These are phyloP conservation scores for Chaetodon trifasciatus DNA, from an alignment of 2,797 vertebrate genomes.

Conservation along the genomic window DNA sequence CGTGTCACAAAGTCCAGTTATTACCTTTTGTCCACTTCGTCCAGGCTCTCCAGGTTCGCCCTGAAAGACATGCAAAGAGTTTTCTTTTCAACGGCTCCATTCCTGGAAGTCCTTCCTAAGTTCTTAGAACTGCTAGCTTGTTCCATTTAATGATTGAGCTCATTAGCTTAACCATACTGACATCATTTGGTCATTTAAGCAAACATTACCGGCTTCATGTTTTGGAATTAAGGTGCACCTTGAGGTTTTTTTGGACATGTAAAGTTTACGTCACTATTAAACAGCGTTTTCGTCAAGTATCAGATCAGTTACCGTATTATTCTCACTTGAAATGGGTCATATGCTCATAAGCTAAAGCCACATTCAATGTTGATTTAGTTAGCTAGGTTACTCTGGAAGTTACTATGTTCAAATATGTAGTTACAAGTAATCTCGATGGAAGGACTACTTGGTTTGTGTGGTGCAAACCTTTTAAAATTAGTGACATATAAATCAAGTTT, in stretches of 20 bases:
- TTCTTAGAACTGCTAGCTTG: background rate
- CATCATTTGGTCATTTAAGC: background rate
- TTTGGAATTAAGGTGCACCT: background rate
- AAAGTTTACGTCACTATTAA: background rate
- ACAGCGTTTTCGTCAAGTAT: background rate
- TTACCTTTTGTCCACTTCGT: conserved; percentile 95
- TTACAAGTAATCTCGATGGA: background rate
- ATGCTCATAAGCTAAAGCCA: background rate
- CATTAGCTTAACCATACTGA: background rate
- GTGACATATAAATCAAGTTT: background rate
- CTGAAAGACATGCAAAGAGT: conserved; percentile 79
- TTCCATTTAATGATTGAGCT: background rate
- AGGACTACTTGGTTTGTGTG: background rate
- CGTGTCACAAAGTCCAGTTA: background rate
- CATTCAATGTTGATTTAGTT: background rate
- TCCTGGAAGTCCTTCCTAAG: background rate
- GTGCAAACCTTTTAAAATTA: background rate
- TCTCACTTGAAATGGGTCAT: background rate
- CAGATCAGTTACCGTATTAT: background rate
- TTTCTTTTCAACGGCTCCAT: conserved; percentile 9
- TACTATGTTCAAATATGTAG: background rate
- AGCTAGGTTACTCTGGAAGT: background rate
- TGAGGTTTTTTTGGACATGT: background rate
- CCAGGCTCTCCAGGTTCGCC: conserved; percentile 98
- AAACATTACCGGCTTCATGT: background rate